phyloP scores from a whole-genome alignment of 2,797 vertebrate genomes.

The Cuculus canorus region DNA sequence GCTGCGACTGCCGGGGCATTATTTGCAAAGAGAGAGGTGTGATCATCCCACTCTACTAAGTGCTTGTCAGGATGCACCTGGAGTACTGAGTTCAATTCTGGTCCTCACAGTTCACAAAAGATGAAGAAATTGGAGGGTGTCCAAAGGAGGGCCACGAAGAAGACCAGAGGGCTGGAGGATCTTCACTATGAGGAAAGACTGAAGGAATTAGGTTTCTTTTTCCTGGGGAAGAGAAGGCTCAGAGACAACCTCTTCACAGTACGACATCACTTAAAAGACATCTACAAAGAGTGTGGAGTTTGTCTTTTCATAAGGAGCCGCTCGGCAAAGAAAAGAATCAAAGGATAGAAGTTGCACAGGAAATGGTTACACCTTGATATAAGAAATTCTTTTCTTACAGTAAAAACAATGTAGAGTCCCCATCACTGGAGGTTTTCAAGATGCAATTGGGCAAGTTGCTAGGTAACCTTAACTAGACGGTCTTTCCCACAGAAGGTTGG shows the following conservation, averaged over 20 bases:
- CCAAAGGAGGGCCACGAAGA: background rate
- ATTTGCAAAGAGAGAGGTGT: background rate
- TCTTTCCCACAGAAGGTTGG: rapidly evolving
- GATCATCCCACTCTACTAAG: background rate
- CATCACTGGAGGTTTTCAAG: background rate
- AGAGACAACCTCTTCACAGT: background rate
- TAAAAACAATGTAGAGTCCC: background rate
- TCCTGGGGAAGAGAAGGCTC: background rate
- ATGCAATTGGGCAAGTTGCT: background rate
- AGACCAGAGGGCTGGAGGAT: background rate
- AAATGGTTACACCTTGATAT: background rate
- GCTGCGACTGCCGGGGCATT: background rate
- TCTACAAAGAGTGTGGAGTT: background rate
- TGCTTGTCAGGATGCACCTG: rapidly evolving
- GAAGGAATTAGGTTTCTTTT: background rate
- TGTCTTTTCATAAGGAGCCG: background rate
- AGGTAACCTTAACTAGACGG: background rate
- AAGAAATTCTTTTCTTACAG: background rate
- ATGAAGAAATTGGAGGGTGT: background rate
- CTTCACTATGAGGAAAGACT: background rate
- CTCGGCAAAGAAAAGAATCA: background rate
- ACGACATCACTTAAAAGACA: background rate
- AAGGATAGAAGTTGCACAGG: background rate
- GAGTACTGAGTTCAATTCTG: background rate
- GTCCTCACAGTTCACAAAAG: background rate